Conservation (phyloP, 2,797 vertebrate species). For the Ceyx erithaca region DNA sequence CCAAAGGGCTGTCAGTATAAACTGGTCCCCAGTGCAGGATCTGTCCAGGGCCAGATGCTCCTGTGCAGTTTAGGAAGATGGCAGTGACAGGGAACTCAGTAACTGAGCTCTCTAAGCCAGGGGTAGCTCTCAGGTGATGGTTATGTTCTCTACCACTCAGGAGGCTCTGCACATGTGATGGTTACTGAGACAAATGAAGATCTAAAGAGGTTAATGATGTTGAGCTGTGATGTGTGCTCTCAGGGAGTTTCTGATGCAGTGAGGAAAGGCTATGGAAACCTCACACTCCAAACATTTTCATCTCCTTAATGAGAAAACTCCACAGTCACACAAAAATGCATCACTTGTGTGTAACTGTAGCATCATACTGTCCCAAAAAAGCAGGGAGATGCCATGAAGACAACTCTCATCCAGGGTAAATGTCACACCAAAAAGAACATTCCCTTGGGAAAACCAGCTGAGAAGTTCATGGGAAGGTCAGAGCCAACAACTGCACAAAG, state of each 20-base stretch:
- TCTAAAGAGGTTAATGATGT: no score
- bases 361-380: neutral
- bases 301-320: neutral
- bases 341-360: neutral
- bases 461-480: neutral
- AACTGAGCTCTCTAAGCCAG: neutral
- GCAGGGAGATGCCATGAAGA: neutral
- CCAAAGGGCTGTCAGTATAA: neutral
- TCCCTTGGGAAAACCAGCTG: neutral
- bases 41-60: neutral
- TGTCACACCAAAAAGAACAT: neutral
- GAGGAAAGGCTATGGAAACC: neutral
- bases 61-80: neutral
- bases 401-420: neutral
- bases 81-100: neutral
- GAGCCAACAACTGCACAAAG: neutral
- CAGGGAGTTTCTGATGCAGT: neutral
- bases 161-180: neutral
- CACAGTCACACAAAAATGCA: fast-evolving
- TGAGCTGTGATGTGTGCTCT: fast-evolving
- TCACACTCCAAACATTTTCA: neutral
- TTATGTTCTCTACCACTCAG: no score
- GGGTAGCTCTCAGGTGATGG: neutral
- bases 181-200: neutral
- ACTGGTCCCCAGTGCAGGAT: neutral